Base-by-base conservation (phyloP, 2,113 vertebrate genomes). In the Chionis minor region DNA sequence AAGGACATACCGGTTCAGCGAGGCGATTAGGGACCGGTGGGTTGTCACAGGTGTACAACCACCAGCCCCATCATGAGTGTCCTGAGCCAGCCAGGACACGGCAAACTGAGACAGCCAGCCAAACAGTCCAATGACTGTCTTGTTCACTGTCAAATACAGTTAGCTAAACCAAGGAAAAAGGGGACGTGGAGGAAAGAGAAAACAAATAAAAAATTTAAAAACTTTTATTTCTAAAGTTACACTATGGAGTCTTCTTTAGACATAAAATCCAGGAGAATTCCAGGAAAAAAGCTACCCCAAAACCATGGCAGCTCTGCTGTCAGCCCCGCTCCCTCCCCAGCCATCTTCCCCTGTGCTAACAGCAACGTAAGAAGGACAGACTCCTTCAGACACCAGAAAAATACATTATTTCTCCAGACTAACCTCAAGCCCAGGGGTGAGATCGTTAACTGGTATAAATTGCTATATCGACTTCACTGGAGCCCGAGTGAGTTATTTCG, bases 161-260 rank as follows among this genome's bases (percentile, higher is more conserved):
- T 17, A 86, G 22, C 17, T 33, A 42, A 4, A 3, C 14, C 17
- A 54, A 66, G 26, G 15, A 52, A 10, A 66, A 85, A 55, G 3
- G 12, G 4, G 3, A 0, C 2, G 11, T 3, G 2, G 1, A 3
- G 3, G 4, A 6, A 6, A 26, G 4, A 54, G 4, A 61, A 49
- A 74, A 80, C 2, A 52, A 56, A n/a, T 18, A 33, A 40, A 40
- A 83, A 18, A 4, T 2, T 22, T 32, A 9, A 66, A 54, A 28
- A 6, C 6, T 10, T 40, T 47, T 71, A 47, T 86, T 59, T 81
- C 54, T 56, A 3, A 61, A 61, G 9, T 47, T 72, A 38, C 8
- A 33, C 4, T 65, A 14, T 17, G 11, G 21, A 4, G 30, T 69
- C 33, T 58, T 62, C 23, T 82, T 52, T 49, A 21, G 11, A 14